phyloP scores from a whole-genome alignment of 2,797 vertebrate genomes.

The Diceros bicornis region DNA sequence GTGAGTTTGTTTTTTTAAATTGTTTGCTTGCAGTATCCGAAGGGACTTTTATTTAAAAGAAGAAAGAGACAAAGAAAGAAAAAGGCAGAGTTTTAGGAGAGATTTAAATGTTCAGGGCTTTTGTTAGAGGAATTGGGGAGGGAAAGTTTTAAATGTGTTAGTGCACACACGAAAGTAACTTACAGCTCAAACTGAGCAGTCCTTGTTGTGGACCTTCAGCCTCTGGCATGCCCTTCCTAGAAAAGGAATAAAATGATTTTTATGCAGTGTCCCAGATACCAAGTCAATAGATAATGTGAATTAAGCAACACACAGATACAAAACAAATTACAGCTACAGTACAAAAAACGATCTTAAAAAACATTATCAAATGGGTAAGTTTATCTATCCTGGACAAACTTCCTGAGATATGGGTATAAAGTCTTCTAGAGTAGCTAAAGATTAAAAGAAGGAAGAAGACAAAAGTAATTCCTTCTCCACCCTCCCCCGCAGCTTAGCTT shows the following conservation, averaged over 20 bases:
- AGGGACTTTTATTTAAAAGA: not conserved
- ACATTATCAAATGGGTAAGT: not conserved
- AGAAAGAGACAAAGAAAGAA: not conserved
- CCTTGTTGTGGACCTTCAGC: not conserved
- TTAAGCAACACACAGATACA: not conserved
- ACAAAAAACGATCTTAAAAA: not conserved
- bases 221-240: not conserved
- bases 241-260: not conserved
- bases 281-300: not conserved
- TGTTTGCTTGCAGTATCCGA: constrained; percentile 6
- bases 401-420: not conserved
- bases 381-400: not conserved
- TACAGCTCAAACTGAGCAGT: not conserved
- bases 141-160: not conserved
- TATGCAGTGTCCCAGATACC: not conserved
- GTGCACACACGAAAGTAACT: not conserved
- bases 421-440: not conserved
- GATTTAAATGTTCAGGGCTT: not conserved
- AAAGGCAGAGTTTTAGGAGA: not conserved
- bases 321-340: not conserved
- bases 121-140: not conserved
- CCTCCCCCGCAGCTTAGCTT: not conserved
- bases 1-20: not conserved
- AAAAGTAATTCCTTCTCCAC: not conserved
- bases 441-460: not conserved